Evolutionary conservation across 2,797 vertebrate genomes (phyloP), one percentile per base, ranked within the genome.

Genomic region (Amazonetta brasiliensis): DNA sequence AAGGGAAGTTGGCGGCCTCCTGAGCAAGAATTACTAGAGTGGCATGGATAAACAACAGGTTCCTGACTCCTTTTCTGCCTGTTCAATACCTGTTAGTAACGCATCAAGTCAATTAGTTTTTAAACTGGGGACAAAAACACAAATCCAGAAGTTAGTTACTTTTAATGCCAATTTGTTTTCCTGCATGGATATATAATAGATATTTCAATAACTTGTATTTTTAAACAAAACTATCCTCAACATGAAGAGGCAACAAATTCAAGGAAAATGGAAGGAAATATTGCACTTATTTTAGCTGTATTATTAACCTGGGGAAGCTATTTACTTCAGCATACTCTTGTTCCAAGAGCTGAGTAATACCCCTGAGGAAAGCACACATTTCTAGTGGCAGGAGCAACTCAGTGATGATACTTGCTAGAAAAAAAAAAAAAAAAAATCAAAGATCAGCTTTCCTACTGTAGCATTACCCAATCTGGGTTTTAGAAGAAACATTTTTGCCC

Each of bases 381-480:
- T 81, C 73, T 67, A 73, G 43, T 25, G 81, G 64, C 3, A 66
- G 48, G 3, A 89, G 30, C 18, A 94, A 83, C 43, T 46, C 12
- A 2, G 23, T n/a, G n/a, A 62, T 22, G 62, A 81, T 63, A 81
- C 33, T 55, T 12, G 26, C 35, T 94, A 64, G 22, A 88, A 90
- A 48, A 88, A 90, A 92, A 92, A 92, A 90, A 90, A 88, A 92
- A 90, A 10, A 90, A 91, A 92, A 92, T 54, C 23, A 69, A 84
- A 17, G 20, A 88, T 52, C 41, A 73, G 28, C 84, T 94, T 87
- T 89, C 58, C 72, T 72, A 64, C 44, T 6, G 17, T 50, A 79
- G 50, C 10, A 33, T 76, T 84, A 90, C 15, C 19, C 43, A 41
- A 7, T 39, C 30, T 37, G 39, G 30, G 23, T 30, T 73, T 73